Conservation (phyloP, 2,888 invertebrate species). For the Megastigmus dorsalis region DNA sequence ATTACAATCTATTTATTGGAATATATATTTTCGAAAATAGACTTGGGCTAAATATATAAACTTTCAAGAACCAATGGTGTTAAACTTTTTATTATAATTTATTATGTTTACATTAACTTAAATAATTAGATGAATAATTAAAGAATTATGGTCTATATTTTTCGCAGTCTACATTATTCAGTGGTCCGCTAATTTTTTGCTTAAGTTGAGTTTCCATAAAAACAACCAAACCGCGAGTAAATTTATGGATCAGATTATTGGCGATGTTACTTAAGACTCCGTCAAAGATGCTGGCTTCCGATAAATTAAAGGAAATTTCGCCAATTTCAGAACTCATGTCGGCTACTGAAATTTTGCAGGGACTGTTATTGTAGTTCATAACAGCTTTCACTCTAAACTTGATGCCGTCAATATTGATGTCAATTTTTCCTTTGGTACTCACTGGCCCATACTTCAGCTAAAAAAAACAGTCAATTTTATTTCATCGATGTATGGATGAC, state of each 20-base stretch:
- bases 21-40: too few species aligned
- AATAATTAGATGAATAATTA: background rate
- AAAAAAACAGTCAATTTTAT: too few species aligned
- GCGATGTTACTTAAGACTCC: background rate
- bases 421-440: constrained; percentile 50
- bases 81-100: background rate
- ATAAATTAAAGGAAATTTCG: constrained; percentile 3
- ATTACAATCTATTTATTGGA: too few species aligned
- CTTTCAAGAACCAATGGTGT: background rate
- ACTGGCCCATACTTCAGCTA: constrained; percentile 53
- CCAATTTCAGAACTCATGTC: background rate
- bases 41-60: background rate
- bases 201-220: constrained; percentile 3
- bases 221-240: background rate
- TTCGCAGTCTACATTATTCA: constrained; percentile 16
- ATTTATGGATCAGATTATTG: background rate
- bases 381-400: constrained; percentile 46
- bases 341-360: background rate
- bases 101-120: background rate
- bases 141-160: constrained; percentile 9
- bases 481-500: too few species aligned
- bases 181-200: background rate
- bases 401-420: constrained; percentile 50
- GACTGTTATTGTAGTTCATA: constrained; percentile 53
- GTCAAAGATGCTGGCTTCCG: background rate